Base-by-base conservation (phyloP, 2,797 vertebrate genomes). In the Somateria mollissima region DNA sequence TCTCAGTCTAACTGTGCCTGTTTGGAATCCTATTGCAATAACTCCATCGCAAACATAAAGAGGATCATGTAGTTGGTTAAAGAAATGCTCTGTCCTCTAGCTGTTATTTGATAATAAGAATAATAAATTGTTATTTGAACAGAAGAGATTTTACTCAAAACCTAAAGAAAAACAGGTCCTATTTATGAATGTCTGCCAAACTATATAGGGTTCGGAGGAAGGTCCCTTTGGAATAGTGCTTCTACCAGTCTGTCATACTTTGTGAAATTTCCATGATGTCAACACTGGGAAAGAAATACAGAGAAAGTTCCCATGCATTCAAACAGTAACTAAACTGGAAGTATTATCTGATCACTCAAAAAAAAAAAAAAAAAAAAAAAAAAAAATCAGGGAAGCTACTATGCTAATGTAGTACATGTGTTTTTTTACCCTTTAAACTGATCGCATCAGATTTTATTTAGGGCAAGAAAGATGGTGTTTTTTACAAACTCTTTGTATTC, bases 261-360 rank as follows among this genome's bases (percentile, higher is more conserved):
- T 45, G 51, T 91, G 78, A 80, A 73, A 94, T 91, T 94, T 96
- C 94, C 27, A 0, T 96, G 65, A 94, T 90, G 87, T 95, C 94
- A 96, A 39, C 89, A 92, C 84, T 94, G 96, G 85, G 92, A 96
- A 96, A 96, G 72, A 89, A 93, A 87, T 86, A 80, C 56, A 72
- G 13, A 69, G 74, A 85, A 94, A 82, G 89, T 96, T 97, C 96
- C 89, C 96, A 95, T 84, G 91, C 79, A 92, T 94, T 70, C 58
- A 92, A 92, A 82, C 39, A 84, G 60, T 73, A 77, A 81, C 67
- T 84, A 58, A 73, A 91, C 62, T 53, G 62, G 47, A 94, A 81
- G 56, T 69, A 84, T 49, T 69, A 91, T 45, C 27, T 47, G 39
- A 81, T 91, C 41, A 73, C 36, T 47, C 20, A 47, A 47, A 47